Evolutionary conservation across 2,797 vertebrate species (phyloP).

Genomic region (Pipistrellus nathusii): DNA sequence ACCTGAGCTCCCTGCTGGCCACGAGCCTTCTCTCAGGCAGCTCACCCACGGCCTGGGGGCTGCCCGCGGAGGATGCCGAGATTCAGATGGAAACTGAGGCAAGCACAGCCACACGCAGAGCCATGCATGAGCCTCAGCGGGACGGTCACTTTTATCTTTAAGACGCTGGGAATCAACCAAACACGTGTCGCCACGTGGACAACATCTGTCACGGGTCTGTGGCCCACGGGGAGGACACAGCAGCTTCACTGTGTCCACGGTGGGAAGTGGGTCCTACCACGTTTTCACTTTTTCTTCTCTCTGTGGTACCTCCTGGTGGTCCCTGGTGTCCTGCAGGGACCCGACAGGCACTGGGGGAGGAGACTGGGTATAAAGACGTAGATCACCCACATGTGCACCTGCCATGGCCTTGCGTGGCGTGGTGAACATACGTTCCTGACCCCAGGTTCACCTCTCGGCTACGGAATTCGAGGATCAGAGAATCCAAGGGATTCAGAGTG

Average conservation of each 20-base stretch:
- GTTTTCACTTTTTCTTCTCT: not conserved
- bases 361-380: not conserved
- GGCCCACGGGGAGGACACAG: fast-evolving
- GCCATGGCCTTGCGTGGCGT: fast-evolving
- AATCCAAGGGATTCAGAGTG: not conserved
- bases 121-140: fast-evolving
- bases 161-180: not conserved
- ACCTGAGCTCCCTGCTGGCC: fast-evolving
- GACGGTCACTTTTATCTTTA: fast-evolving
- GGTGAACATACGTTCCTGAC: fast-evolving
- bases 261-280: not conserved
- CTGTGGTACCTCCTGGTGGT: not conserved
- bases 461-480: not conserved
- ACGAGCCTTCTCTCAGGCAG: fast-evolving
- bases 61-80: fast-evolving
- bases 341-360: not conserved
- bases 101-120: fast-evolving
- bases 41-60: fast-evolving
- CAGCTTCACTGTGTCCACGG: not conserved
- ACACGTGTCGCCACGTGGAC: not conserved
- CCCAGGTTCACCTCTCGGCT: fast-evolving
- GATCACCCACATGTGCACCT: fast-evolving
- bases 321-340: not conserved
- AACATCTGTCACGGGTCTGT: fast-evolving
- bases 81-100: too few relatives aligned